These are phyloP conservation scores for Bubo bubo DNA, from an alignment of 2,113 vertebrate genomes.

Conservation along the genomic window DNA sequence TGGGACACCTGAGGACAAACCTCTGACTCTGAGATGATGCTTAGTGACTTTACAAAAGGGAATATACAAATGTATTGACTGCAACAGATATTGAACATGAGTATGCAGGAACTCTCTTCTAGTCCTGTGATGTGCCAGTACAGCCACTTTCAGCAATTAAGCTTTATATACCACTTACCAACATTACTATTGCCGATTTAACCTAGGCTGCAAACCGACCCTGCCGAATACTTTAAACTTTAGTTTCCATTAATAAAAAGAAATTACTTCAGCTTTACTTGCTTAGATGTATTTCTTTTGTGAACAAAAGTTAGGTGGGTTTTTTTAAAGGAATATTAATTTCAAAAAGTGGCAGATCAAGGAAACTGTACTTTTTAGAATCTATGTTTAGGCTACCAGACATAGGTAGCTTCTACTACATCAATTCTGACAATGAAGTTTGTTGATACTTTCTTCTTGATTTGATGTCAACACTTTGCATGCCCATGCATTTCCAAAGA, in stretches of 20 bases:
- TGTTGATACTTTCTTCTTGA: not conserved
- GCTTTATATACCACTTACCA: not conserved
- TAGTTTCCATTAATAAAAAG: not conserved
- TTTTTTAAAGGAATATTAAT: not conserved
- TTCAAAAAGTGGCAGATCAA: not conserved
- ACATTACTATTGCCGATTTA: not conserved
- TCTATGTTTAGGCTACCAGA: not conserved
- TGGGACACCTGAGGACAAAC: not conserved
- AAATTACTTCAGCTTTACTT: not conserved
- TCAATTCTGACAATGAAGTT: not conserved
- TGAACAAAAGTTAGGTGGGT: not conserved
- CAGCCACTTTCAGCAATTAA: not conserved
- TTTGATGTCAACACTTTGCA: not conserved
- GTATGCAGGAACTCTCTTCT: not conserved
- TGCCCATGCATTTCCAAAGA: not conserved
- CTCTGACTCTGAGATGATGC: not conserved
- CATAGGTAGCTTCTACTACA: not conserved
- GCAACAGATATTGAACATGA: not conserved
- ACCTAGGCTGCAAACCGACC: not conserved
- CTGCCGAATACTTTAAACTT: not conserved
- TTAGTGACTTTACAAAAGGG: not conserved
- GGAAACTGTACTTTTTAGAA: not conserved
- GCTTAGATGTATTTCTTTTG: not conserved
- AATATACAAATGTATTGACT: not conserved
- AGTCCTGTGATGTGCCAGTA: not conserved